phyloP scores from a whole-genome alignment of 2,888 invertebrate genomes.

The Arctia plantaginis region DNA sequence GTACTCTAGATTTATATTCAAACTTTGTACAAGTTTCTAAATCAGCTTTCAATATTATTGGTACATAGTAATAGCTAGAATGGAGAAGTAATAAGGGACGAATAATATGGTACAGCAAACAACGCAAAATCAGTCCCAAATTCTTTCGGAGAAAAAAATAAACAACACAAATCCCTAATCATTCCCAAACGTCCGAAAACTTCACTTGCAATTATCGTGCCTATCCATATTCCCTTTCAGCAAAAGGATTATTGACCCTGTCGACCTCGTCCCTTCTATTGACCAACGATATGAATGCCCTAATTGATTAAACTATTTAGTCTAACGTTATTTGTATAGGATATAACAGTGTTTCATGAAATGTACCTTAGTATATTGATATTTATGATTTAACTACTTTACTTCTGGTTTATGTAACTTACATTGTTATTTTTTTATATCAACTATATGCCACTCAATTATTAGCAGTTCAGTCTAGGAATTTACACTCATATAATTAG shows the following conservation, averaged over 20 bases:
- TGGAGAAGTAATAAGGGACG: background rate
- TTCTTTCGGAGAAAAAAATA: background rate
- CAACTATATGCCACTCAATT: background rate
- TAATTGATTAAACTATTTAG: slow-evolving; percentile 40
- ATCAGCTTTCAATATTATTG: background rate
- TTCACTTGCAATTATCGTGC: slow-evolving; percentile 32
- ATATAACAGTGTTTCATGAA: background rate
- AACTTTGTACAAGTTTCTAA: background rate
- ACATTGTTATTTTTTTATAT: background rate
- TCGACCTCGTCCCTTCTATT: slow-evolving; percentile 21
- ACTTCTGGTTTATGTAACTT: too few species aligned
- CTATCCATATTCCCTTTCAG: slow-evolving; percentile 27
- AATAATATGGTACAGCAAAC: background rate
- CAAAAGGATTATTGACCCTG: slow-evolving; percentile 29
- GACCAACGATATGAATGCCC: slow-evolving; percentile 36
- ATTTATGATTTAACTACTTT: background rate
- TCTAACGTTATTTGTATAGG: slow-evolving; percentile 30
- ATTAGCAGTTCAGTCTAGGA: background rate
- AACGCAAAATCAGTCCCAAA: background rate
- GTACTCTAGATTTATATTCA: background rate
- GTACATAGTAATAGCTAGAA: background rate
- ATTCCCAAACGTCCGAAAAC: slow-evolving; percentile 17
- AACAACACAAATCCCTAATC: slow-evolving; percentile 7
- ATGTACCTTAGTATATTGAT: background rate
- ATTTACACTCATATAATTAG: too few species aligned